Evolutionary conservation across 2,113 vertebrate genomes (phyloP).

Genomic region (Martes martes): DNA sequence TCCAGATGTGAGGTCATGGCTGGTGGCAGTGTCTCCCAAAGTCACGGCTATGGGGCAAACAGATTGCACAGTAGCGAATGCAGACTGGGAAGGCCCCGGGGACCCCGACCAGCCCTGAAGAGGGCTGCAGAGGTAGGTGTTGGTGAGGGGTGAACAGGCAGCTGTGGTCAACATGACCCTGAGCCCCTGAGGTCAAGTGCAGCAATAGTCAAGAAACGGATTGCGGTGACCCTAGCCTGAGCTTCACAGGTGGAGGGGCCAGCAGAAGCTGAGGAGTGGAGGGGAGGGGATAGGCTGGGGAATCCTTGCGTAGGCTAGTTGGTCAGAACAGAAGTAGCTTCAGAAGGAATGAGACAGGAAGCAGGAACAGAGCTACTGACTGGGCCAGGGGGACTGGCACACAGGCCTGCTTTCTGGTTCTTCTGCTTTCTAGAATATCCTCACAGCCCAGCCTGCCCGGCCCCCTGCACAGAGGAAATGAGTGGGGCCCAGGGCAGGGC

Average conservation of each 20-base stretch:
- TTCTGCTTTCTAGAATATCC: neutral
- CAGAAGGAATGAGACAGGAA: neutral
- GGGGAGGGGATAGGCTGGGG: too few species aligned
- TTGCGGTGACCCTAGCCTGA: neutral
- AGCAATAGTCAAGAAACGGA: neutral
- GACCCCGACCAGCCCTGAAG: accelerated
- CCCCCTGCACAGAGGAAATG: neutral
- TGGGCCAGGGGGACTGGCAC: too few species aligned
- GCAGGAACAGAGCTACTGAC: neutral
- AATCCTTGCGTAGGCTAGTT: neutral
- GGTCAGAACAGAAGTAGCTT: neutral
- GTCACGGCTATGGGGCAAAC: neutral
- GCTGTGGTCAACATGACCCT: neutral
- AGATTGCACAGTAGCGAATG: neutral
- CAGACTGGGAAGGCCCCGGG: neutral
- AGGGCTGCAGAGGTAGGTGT: neutral
- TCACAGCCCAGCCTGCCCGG: neutral
- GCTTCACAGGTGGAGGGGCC: neutral
- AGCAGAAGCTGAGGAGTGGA: neutral
- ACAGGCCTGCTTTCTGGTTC: neutral
- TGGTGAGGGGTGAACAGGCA: neutral
- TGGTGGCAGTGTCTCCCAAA: neutral
- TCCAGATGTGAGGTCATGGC: too few species aligned
- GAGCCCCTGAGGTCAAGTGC: neutral
- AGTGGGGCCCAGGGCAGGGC: neutral